Evolutionary conservation across 2,797 vertebrate species (phyloP), one percentile per base, ranked within the genome.

Genomic region (Clamator glandarius): DNA sequence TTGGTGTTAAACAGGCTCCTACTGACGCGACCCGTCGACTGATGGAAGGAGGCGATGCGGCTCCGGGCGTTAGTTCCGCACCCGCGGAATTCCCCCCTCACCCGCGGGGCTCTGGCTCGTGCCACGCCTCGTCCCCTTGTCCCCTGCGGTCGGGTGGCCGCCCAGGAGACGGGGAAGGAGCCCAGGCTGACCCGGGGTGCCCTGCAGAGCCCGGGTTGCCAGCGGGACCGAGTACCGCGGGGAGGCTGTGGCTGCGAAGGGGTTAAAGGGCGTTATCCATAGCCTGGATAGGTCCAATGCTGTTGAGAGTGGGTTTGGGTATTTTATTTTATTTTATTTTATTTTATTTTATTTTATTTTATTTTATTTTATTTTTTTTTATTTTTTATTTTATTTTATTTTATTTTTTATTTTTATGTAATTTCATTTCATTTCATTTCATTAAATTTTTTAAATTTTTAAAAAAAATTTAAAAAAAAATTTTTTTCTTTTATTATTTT

Each of bases 1-100:
- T 74, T 57, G 46, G 46, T 89, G 35, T 82, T 92, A 95, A 97
- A 97, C 93, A 95, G 64, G 89, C 85, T 93, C 94, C 86, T 81
- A 96, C 87, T 87, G 95, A 96, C 91, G 91, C 72, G 94, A 42
- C 76, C 76, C 75, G 73, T 94, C 85, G 86, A 42, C 62, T 41
- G 93, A 83, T 58, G 90, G 84, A 13, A 25, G 93, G 93, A n/a
- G 46, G 90, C 95, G 80, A 28, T 75, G 90, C 58, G 25, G 81
- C 31, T 26, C 83, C 74, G 50, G 9, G 79, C 92, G n/a, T 59
- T 66, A 59, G 82, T 80, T 80, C 86, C 69, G 14, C 44, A 51
- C 42, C 31, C 33, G 14, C 44, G 46, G 41, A n/a, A n/a, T 23
- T 23, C 19, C 19, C 20, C 24, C 36, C 46, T n/a, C n/a, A n/a